Conservation (phyloP, 2,113 vertebrate genomes). For the Lamprotornis superbus region DNA sequence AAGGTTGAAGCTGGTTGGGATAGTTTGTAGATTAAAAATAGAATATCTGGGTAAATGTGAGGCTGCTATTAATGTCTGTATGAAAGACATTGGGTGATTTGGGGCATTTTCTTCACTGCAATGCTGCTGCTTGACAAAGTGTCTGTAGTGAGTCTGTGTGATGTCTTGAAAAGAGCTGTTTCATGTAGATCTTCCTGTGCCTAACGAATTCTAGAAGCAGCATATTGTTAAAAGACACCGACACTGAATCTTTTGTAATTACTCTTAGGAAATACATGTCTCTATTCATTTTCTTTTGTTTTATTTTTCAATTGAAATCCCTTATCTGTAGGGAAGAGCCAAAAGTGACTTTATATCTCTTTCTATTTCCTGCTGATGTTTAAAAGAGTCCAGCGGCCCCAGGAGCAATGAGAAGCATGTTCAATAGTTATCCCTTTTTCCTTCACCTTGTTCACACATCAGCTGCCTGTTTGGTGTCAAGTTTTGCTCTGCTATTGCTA, state of each 20-base stretch:
- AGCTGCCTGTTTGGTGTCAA: slow-evolving; percentile 5
- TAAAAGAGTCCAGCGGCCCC: background rate
- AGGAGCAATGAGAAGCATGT: background rate
- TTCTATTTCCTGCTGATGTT: background rate
- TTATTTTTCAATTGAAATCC: background rate
- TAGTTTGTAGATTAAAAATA: background rate
- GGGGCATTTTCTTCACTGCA: background rate
- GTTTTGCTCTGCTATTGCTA: slow-evolving; percentile 11
- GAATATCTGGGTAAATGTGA: background rate
- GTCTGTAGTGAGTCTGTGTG: background rate
- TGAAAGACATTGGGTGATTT: background rate
- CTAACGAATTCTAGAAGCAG: background rate
- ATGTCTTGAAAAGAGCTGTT: background rate
- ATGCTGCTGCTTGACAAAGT: background rate
- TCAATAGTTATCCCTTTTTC: background rate
- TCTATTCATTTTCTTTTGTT: background rate
- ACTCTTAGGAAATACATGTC: background rate
- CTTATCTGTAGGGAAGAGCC: background rate
- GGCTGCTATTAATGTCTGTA: background rate
- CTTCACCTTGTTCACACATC: slow-evolving; percentile 25
- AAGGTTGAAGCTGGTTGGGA: background rate
- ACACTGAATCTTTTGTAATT: background rate
- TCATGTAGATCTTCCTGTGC: background rate
- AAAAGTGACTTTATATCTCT: slow-evolving; percentile 1
- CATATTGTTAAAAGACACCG: background rate